Conservation (phyloP, 2,797 vertebrate species). For the Danio tinwini region DNA sequence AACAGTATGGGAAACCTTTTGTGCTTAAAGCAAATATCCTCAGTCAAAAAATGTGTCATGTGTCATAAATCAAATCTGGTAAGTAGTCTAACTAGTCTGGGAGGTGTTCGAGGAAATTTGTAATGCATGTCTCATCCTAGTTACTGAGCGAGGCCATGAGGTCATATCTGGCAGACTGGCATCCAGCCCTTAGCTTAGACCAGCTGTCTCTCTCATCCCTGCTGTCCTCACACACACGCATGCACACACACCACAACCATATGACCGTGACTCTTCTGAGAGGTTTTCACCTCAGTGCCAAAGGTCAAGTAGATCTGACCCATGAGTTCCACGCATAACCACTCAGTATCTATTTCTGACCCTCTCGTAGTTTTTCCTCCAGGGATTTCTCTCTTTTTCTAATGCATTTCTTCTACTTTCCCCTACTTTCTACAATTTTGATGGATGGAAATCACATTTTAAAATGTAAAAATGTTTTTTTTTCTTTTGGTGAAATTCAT, state of each 20-base stretch:
- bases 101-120: constrained; percentile 44
- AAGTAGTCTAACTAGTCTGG: constrained; percentile 14
- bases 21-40: background rate
- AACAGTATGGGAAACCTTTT: too few relatives aligned
- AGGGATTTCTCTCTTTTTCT: constrained; percentile 1
- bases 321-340: constrained; percentile 45
- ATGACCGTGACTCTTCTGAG: constrained; percentile 45
- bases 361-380: background rate
- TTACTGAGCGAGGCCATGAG: constrained; percentile 57
- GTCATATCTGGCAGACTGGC: constrained; percentile 61
- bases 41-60: too few relatives aligned
- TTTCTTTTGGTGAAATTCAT: background rate
- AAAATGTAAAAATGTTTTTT: background rate
- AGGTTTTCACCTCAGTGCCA: constrained; percentile 54
- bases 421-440: background rate
- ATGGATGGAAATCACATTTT: background rate
- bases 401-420: background rate
- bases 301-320: constrained; percentile 62
- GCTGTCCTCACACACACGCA: constrained; percentile 4
- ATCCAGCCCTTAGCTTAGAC: constrained; percentile 50
- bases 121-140: constrained; percentile 55
- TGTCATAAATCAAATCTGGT: constrained; percentile 1
- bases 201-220: constrained; percentile 34
- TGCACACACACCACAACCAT: constrained; percentile 32
- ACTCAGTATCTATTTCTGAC: constrained; percentile 17